Percentiles rank a stretch among this genome's conserved stretches.
Evolutionary conservation across 1,140 invertebrate species (phyloP).

Genomic region (Procambarus virginalis): DNA sequence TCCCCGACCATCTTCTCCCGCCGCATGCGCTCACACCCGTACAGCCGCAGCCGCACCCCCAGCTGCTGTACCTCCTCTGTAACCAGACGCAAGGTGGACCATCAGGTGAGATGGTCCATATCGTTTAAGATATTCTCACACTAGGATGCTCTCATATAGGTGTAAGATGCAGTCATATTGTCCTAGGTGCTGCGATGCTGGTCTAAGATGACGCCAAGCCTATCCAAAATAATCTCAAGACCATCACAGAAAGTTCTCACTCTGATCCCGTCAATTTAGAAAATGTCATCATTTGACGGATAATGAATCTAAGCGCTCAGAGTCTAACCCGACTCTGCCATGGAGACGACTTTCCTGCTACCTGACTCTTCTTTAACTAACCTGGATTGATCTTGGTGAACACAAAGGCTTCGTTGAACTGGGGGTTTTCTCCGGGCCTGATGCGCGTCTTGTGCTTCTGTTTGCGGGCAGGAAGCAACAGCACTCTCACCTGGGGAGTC

Average conservation of each 20-base stretch:
- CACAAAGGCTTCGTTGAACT: slow-evolving; percentile 93
- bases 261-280: too few species aligned
- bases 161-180: too few species aligned
- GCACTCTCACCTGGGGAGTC: slow-evolving; percentile 82
- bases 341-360: too few species aligned
- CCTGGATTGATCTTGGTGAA: slow-evolving; percentile 92
- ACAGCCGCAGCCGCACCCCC: slow-evolving; percentile 91
- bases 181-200: too few species aligned
- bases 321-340: too few species aligned
- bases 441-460: slow-evolving; percentile 95
- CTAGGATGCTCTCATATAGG: too few species aligned
- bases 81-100: not conserved
- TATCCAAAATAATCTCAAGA: too few species aligned
- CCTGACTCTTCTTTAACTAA: slow-evolving; percentile 72
- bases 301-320: too few species aligned
- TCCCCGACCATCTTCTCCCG: slow-evolving; percentile 94
- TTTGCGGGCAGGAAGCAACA: slow-evolving; percentile 91
- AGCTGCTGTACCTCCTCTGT: slow-evolving; percentile 92
- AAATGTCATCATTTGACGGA: too few species aligned
- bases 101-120: not conserved
- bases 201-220: too few species aligned
- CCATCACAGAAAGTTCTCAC: too few species aligned
- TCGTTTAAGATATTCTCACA: not conserved
- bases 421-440: slow-evolving; percentile 86
- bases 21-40: slow-evolving; percentile 91